phyloP scores from a whole-genome alignment of 2,113 vertebrate species.

The Eubucco bourcierii region DNA sequence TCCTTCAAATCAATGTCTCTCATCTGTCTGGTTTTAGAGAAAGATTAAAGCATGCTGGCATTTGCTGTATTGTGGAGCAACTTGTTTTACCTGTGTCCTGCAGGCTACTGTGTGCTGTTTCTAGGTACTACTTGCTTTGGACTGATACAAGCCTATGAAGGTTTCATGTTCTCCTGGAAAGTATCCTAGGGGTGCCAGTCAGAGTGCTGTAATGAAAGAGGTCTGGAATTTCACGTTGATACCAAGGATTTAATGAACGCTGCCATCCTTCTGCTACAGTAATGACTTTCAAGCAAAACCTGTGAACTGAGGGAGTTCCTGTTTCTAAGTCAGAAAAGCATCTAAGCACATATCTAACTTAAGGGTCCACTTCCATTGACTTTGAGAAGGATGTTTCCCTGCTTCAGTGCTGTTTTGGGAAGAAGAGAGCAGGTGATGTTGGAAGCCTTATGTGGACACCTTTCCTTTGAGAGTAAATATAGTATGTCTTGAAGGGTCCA shows the following conservation, averaged over 20 bases:
- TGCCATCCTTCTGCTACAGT: neutral
- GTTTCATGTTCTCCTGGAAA: neutral
- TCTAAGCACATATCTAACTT: neutral
- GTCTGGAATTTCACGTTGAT: neutral
- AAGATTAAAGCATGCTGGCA: neutral
- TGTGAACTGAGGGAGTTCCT: neutral
- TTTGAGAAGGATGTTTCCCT: neutral
- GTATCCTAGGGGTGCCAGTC: neutral
- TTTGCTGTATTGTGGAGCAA: neutral
- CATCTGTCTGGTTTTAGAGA: neutral
- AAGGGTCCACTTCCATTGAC: neutral
- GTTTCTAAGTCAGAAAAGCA: neutral
- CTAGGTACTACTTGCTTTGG: neutral
- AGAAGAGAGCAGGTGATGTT: neutral
- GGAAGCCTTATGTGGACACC: neutral
- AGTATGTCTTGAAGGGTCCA: neutral
- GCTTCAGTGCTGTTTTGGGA: neutral
- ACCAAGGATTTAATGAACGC: neutral
- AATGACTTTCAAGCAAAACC: neutral
- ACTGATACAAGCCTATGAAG: accelerated
- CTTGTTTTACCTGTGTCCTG: neutral
- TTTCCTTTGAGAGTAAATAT: neutral
- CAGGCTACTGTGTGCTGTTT: neutral
- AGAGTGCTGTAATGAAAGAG: neutral
- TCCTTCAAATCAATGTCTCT: neutral